Evolutionary conservation across 2,888 invertebrate genomes (phyloP).

Genomic region (Carcina quercana): DNA sequence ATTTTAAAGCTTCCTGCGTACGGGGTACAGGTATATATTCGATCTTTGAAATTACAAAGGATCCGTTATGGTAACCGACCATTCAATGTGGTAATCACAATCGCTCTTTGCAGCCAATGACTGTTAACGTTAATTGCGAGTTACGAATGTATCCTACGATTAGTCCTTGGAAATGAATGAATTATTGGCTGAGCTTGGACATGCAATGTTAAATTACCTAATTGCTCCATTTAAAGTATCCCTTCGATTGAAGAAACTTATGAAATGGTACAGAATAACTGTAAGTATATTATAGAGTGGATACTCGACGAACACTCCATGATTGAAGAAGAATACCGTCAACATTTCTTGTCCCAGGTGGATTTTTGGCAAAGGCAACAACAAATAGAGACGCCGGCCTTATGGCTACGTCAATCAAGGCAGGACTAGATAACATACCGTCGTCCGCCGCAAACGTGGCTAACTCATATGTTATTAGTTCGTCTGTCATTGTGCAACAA

Average conservation of each 20-base stretch:
- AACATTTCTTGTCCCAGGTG: slow-evolving; percentile 25
- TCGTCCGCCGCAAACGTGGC: slow-evolving; percentile 48
- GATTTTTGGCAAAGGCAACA: slow-evolving; percentile 38
- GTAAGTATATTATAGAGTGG: slow-evolving; percentile 2
- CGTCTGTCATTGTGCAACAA: slow-evolving; percentile 54
- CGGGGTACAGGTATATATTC: slow-evolving; percentile 7
- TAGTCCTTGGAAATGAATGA: slow-evolving; percentile 15
- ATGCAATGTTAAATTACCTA: slow-evolving; percentile 13
- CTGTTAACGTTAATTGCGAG: slow-evolving; percentile 35
- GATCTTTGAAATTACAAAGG: slow-evolving; percentile 18
- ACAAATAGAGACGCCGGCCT: slow-evolving; percentile 30
- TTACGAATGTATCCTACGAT: slow-evolving; percentile 19
- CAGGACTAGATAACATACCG: slow-evolving; percentile 51
- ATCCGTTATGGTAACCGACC: slow-evolving; percentile 10
- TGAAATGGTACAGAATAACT: slow-evolving; percentile 5
- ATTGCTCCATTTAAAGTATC: slow-evolving; percentile 11
- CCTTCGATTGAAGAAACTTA: slow-evolving; percentile 12
- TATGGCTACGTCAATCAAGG: slow-evolving; percentile 48
- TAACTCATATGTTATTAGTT: slow-evolving; percentile 63
- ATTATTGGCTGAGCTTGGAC: slow-evolving; percentile 11
- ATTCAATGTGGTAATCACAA: slow-evolving; percentile 28
- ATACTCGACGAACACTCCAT: slow-evolving; percentile 9
- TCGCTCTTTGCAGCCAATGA: slow-evolving; percentile 33
- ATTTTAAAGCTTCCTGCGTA: slow-evolving; percentile 2
- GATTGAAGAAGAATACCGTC: slow-evolving; percentile 21